These are phyloP conservation scores for Penaeus chinensis DNA, from an alignment of 1,140 invertebrate genomes.

Conservation along the genomic window DNA sequence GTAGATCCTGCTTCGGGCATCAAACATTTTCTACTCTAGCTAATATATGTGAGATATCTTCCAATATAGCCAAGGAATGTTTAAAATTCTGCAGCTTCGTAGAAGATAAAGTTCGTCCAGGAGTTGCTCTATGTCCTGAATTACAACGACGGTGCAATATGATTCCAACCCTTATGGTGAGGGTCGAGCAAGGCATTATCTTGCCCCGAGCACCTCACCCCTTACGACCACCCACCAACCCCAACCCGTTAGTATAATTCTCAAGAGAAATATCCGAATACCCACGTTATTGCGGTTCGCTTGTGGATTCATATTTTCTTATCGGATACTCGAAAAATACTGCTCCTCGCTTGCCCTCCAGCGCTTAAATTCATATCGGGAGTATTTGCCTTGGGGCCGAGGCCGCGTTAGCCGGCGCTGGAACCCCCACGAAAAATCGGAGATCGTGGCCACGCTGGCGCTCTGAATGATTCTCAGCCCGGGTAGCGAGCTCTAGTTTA, in stretches of 20 bases:
- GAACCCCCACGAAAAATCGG: not conserved
- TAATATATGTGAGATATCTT: conserved; percentile 20
- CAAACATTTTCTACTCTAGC: conserved; percentile 4
- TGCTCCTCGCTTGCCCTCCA: not conserved
- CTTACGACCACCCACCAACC: too few species aligned
- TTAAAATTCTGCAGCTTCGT: conserved; percentile 14
- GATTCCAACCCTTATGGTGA: not conserved
- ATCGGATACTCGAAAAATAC: not conserved
- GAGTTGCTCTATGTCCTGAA: not conserved
- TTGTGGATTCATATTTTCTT: conserved; percentile 29
- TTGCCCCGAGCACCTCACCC: not conserved
- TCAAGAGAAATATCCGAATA: conserved; percentile 24
- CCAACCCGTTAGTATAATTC: conserved; percentile 16
- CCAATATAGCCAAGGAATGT: conserved; percentile 20
- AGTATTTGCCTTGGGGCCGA: not conserved
- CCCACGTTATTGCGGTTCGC: not conserved
- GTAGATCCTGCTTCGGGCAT: conserved; percentile 22
- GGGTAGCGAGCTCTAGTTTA: too few species aligned
- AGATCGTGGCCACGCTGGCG: too few species aligned
- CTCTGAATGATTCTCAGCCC: too few species aligned
- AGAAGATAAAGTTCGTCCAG: not conserved
- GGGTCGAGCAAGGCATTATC: not conserved
- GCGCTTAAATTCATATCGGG: conserved; percentile 3
- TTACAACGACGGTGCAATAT: not conserved
- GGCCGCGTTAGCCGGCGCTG: not conserved